These are phyloP conservation scores for Ceraclea dissimilis DNA, from an alignment of 2,888 invertebrate genomes.

Conservation along the genomic window DNA sequence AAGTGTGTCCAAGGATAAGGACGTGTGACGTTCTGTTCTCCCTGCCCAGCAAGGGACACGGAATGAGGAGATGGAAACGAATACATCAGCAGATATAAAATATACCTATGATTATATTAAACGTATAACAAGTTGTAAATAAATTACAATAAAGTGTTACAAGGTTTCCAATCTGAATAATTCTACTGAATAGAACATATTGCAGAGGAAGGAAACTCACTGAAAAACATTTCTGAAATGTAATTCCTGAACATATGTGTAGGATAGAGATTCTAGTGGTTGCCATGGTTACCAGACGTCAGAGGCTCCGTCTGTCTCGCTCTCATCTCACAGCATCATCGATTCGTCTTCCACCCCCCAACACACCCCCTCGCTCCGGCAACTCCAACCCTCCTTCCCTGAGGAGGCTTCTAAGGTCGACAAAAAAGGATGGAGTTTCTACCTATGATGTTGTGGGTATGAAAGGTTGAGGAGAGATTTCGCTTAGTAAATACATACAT, in stretches of 20 bases:
- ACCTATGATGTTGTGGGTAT: not conserved
- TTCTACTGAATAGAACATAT: too few relatives aligned
- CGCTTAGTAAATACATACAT: not conserved
- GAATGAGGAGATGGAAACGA: too few relatives aligned
- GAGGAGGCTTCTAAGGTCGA: conserved; percentile 10
- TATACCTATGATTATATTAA: too few relatives aligned
- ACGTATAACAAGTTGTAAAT: too few relatives aligned
- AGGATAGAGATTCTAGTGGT: conserved; percentile 19
- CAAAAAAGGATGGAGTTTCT: not conserved
- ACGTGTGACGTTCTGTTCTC: too few relatives aligned
- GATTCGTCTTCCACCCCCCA: conserved; percentile 25
- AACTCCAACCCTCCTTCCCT: not conserved
- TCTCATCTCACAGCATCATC: conserved; percentile 26
- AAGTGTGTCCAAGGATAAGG: too few relatives aligned
- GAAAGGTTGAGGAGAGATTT: not conserved
- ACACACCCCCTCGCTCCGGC: conserved; percentile 3
- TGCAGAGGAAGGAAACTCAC: not conserved
- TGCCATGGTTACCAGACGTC: conserved; percentile 26
- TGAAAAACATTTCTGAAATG: not conserved
- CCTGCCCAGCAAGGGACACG: too few relatives aligned
- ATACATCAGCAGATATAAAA: too few relatives aligned
- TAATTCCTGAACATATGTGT: conserved; percentile 8
- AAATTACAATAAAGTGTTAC: too few relatives aligned
- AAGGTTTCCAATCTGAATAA: too few relatives aligned
- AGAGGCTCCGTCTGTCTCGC: conserved; percentile 25